Conservation (phyloP, 2,797 vertebrate genomes). For the Sebastiscus albofasciatus region DNA sequence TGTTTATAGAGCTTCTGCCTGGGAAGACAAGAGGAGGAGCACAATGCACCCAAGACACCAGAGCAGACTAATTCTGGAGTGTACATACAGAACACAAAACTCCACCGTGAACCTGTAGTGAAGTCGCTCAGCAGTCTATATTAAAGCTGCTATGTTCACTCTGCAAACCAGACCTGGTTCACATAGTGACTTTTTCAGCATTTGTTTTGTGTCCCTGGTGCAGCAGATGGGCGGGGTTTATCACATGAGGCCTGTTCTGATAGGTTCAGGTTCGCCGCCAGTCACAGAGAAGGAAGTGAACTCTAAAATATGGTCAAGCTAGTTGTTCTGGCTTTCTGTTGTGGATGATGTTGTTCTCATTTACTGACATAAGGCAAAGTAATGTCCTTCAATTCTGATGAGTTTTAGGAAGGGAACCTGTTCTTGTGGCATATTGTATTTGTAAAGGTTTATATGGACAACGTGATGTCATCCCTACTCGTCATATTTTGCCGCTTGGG, state of each 20-base stretch:
- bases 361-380: neutral
- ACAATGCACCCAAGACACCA: conserved; percentile 49
- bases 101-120: conserved; percentile 27
- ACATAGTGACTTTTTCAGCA: neutral
- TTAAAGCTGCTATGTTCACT: conserved; percentile 4
- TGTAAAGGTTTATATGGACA: neutral
- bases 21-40: conserved; percentile 68
- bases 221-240: conserved; percentile 5
- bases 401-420: neutral
- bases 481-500: neutral
- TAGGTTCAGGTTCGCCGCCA: neutral
- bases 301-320: neutral
- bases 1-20: conserved; percentile 75
- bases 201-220: neutral
- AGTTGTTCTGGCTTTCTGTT: neutral
- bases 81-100: conserved; percentile 14
- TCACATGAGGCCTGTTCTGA: neutral
- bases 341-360: neutral
- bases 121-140: conserved; percentile 26
- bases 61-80: conserved; percentile 63
- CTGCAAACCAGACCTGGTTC: neutral
- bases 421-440: neutral
- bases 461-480: neutral
- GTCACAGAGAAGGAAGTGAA: neutral
- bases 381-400: neutral